Evolutionary conservation across 2,113 vertebrate genomes (phyloP).

Genomic region (Donacobius atricapilla): DNA sequence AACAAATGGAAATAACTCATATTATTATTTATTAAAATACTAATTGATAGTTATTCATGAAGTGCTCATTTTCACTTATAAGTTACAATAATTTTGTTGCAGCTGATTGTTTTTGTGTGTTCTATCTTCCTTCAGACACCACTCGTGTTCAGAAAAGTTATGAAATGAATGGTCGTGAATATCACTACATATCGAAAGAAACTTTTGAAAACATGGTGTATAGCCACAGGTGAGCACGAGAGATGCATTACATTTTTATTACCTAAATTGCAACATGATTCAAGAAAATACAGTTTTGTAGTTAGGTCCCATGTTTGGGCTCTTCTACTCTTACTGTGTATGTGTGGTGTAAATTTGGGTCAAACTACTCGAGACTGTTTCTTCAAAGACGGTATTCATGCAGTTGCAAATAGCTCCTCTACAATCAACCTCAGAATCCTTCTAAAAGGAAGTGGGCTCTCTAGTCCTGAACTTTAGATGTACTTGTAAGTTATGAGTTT

Average conservation of each 20-base stretch:
- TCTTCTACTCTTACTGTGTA: background rate
- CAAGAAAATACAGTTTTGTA: background rate
- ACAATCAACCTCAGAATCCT: background rate
- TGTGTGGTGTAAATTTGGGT: background rate
- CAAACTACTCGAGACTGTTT: background rate
- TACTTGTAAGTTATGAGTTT: background rate
- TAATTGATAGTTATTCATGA: background rate
- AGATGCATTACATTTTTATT: background rate
- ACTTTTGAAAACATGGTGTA: slow-evolving; percentile 89
- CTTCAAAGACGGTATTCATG: background rate
- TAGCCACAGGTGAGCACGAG: slow-evolving; percentile 80
- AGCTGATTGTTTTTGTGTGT: background rate
- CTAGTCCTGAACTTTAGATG: background rate
- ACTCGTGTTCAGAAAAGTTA: slow-evolving; percentile 86
- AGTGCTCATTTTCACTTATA: background rate
- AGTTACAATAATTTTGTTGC: background rate
- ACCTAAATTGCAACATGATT: background rate
- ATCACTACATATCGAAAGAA: slow-evolving; percentile 89
- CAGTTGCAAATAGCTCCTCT: background rate
- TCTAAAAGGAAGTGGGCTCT: background rate
- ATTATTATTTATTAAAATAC: background rate
- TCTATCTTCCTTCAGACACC: slow-evolving; percentile 78
- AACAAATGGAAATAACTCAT: background rate
- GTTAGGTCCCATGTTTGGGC: background rate
- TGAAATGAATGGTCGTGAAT: slow-evolving; percentile 90